Conservation (phyloP, 53 echinoderm and acorn worm genomes). For the Arbacia lixula region DNA sequence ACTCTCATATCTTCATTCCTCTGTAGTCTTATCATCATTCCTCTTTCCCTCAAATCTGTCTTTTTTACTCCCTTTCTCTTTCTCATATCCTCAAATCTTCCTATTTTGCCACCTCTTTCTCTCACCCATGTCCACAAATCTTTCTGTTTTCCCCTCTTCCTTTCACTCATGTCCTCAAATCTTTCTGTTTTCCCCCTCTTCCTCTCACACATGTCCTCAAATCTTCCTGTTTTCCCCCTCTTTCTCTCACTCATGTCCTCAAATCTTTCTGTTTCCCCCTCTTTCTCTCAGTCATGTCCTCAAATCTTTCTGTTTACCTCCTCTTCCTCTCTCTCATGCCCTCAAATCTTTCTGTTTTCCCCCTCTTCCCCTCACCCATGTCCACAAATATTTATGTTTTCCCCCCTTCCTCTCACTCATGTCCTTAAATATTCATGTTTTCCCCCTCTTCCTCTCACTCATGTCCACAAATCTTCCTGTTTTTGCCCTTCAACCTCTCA, state of each 20-base stretch:
- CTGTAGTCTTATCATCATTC: neutral
- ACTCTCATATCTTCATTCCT: neutral
- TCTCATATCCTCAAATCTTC: neutral
- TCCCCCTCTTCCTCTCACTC: too few species aligned
- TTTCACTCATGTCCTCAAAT: neutral
- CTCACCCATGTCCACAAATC: neutral
- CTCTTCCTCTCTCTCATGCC: neutral
- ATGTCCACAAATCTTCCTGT: too few species aligned
- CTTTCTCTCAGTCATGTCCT: neutral
- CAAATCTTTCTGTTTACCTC: neutral
- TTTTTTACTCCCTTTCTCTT: neutral
- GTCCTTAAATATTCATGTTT: too few species aligned
- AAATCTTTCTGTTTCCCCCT: neutral
- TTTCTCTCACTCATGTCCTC: neutral
- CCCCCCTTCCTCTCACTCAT: too few species aligned
- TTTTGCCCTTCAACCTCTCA: too few species aligned
- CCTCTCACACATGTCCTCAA: neutral
- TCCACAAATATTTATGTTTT: neutral
- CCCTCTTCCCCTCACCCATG: neutral
- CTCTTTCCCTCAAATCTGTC: neutral
- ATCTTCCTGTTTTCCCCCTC: neutral
- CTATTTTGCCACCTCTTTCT: neutral
- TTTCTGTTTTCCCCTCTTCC: neutral
- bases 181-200: neutral
- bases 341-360: neutral